phyloP scores from a whole-genome alignment of 2,888 invertebrate genomes.

The Zaprionus lineosus region DNA sequence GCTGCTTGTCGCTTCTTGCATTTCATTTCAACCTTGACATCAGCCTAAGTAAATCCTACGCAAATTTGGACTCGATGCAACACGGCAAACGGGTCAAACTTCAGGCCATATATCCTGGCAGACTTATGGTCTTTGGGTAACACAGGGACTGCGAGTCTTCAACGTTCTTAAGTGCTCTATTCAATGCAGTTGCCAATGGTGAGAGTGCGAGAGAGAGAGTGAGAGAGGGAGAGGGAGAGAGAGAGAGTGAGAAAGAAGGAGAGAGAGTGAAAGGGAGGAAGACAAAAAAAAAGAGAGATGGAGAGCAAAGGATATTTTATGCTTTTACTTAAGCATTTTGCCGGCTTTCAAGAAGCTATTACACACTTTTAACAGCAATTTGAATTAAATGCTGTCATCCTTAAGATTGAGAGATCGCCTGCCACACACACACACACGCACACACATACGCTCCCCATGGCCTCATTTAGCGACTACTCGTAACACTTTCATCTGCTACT shows the following conservation, averaged over 20 bases:
- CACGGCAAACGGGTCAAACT: not conserved
- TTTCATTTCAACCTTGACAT: too few species aligned
- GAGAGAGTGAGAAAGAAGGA: not conserved
- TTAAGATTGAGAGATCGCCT: conserved; percentile 25
- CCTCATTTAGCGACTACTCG: conserved; percentile 4
- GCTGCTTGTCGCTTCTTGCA: too few species aligned
- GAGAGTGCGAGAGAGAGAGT: too few species aligned
- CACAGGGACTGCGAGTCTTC: not conserved
- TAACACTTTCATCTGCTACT: conserved; percentile 29
- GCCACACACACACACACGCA: not conserved
- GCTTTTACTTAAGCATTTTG: conserved; percentile 27
- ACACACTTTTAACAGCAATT: conserved; percentile 48
- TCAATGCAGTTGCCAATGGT: not conserved
- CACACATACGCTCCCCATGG: not conserved
- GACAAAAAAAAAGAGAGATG: not conserved
- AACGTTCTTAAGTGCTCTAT: not conserved
- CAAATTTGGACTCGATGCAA: not conserved
- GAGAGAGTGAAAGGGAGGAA: not conserved
- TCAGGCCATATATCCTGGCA: too few species aligned
- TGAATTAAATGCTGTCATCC: conserved; percentile 35
- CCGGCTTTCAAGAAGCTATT: conserved; percentile 44
- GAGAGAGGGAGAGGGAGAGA: too few species aligned
- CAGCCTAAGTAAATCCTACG: too few species aligned
- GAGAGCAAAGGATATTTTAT: conserved; percentile 23
- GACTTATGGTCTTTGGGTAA: not conserved